Evolutionary conservation across 1,140 invertebrate genomes (phyloP), one percentile per base, ranked within the genome.

Genomic region (Drosophila rufa): DNA sequence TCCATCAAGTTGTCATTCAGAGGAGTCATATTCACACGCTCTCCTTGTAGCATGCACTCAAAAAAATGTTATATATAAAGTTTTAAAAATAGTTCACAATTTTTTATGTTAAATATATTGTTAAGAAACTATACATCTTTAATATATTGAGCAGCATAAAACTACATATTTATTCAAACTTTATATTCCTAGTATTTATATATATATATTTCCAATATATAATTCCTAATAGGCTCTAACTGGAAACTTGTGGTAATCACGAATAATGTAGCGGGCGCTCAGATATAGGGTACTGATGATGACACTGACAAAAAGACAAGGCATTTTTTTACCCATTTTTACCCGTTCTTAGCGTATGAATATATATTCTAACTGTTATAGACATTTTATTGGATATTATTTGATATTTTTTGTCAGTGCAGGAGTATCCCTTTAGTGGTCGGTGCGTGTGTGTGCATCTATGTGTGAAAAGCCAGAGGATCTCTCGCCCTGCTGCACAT

Each of bases 401-500:
- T 15, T 33, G 15, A 4, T 27, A 27, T 51, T 62, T 56, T 56
- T 30, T 56, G 9, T 25, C 51, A 65, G 43, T 60, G 43, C 9
- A 33, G 2, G 14, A 27, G 38, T 53, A 42, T 68, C 61, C 61
- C 25, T 73, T 58, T 45, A 66, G 25, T 61, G 45, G 14, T 22
- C 47, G 11, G 11, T 61, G 46, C 46, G 51, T 69, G 80, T 70
- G 71, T 70, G 76, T 76, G 71, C 81, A 84, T 77, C 62, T 68
- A 80, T 83, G 81, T 80, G 81, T 84, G 59, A 80, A 84, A 84
- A 84, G 81, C 71, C 79, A 71, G 71, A 50, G 73, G 55, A 80
- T 69, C 27, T 65, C 30, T 51, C 55, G 70, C 83, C 53, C 57
- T 40, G 45, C 43, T 82, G 69, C 53, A 50, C 58, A 65, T 36